Base-by-base conservation (phyloP, 1,140 invertebrate genomes). In the Adelges cooleyi region DNA sequence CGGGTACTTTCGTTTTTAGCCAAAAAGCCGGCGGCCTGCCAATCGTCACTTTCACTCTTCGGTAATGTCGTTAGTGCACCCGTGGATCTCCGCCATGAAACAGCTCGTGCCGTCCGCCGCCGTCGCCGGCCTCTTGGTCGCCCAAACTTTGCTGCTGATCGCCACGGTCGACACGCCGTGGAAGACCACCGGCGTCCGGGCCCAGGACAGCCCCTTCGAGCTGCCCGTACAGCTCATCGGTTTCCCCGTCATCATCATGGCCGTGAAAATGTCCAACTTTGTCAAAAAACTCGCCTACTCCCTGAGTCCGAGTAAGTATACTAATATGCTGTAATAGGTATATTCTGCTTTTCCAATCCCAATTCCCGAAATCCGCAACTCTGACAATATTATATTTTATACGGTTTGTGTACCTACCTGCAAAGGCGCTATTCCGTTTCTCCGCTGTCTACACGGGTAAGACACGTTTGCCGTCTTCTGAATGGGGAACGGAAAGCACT, bases 271-370 rank as follows among this genome's bases (percentile, higher is more conserved):
- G 44, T 82, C 85, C 1, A 89, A 89, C 75, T 90, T 90, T 70
- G 80, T 88, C 52, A 89, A 88, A 75, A 89, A 90, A 74, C 74
- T 90, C 44, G 82, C 85, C 13, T 90, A 90, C 72, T 85, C 87
- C 13, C 75, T 90, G 38, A 88, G 80, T 77, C 88, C 88, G 75
- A 81, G 88, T 90, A 82, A 85, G 84, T 82, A 69, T 54, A 51
- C n/a, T n/a, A n/a, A n/a, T n/a, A n/a, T n/a, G n/a, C n/a, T n/a
- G n/a, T n/a, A n/a, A n/a, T n/a, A n/a, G n/a, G n/a, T n/a, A n/a
- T n/a, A n/a, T n/a, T n/a, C n/a, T n/a, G n/a, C n/a, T n/a, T n/a
- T n/a, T n/a, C n/a, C n/a, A n/a, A n/a, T n/a, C n/a, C n/a, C n/a
- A n/a, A n/a, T n/a, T n/a, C n/a, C n/a, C n/a, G n/a, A n/a, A n/a